A percentile compares a stretch with the other conserved stretches of the same genome.
These are phyloP conservation scores for Buteo buteo DNA, from an alignment of 2,113 vertebrate species.

Conservation along the genomic window DNA sequence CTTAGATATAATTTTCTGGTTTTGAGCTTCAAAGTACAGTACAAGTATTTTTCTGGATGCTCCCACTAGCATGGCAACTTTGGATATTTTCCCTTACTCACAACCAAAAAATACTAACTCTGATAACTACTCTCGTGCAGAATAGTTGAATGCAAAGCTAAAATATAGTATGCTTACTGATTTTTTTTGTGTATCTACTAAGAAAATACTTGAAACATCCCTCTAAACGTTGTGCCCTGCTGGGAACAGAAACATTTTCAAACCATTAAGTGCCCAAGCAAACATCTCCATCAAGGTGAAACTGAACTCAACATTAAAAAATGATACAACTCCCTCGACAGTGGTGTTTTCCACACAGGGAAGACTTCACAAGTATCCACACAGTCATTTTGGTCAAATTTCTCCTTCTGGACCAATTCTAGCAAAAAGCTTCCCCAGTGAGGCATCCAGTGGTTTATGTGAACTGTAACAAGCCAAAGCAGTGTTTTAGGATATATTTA, in stretches of 20 bases:
- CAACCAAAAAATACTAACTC: neutral
- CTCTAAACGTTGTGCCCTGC: neutral
- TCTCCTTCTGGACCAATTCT: neutral
- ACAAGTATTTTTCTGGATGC: neutral
- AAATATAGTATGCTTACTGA: neutral
- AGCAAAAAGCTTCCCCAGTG: neutral
- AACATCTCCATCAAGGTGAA: neutral
- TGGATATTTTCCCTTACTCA: neutral
- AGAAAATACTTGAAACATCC: neutral
- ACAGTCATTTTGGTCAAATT: neutral
- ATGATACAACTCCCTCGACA: neutral
- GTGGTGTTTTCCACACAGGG: accelerated
- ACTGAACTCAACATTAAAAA: neutral
- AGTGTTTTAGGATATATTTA: neutral
- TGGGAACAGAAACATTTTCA: neutral
- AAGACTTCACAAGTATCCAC: neutral
- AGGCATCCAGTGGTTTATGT: neutral
- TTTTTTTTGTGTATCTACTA: neutral
- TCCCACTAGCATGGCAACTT: neutral
- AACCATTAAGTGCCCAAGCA: neutral
- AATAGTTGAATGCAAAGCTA: neutral
- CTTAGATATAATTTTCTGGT: neutral
- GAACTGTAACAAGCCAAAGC: neutral
- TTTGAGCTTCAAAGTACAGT: neutral
- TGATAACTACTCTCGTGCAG: neutral